Evolutionary conservation across 2,797 vertebrate genomes (phyloP).

Genomic region (Champsocephalus esox): DNA sequence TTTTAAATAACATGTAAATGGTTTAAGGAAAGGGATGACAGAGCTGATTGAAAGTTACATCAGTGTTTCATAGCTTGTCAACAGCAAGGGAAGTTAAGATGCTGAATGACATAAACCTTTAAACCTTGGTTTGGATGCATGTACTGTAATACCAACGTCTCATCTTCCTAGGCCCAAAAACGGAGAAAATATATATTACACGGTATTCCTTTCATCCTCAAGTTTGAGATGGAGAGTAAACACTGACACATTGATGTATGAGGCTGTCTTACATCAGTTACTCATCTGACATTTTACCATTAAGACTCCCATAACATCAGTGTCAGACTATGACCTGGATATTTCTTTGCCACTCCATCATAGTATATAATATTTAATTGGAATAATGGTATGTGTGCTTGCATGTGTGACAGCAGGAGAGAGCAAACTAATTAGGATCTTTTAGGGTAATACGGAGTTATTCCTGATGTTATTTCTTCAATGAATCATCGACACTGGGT

Average conservation of each 20-base stretch:
- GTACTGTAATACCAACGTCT: constrained; percentile 1
- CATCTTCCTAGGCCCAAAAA: constrained; percentile 20
- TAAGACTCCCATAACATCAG: constrained; percentile 28
- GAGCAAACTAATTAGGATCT: constrained; percentile 36
- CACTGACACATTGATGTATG: constrained; percentile 50
- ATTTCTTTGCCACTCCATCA: constrained; percentile 14
- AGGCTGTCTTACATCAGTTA: constrained; percentile 44
- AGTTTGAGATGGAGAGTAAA: constrained; percentile 49
- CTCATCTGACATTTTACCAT: constrained; percentile 45
- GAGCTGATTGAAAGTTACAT: constrained; percentile 26
- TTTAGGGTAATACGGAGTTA: constrained; percentile 25
- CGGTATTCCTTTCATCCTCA: constrained; percentile 10
- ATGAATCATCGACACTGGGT: constrained; percentile 51
- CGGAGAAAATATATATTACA: constrained; percentile 23
- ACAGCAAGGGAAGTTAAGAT: not conserved
- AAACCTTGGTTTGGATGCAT: not conserved
- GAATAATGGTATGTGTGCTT: not conserved
- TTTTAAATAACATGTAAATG: constrained; percentile 46
- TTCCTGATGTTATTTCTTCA: constrained; percentile 49
- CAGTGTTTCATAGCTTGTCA: constrained; percentile 1
- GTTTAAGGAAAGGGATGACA: constrained; percentile 15
- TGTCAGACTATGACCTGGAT: constrained; percentile 15
- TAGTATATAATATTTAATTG: constrained; percentile 17
- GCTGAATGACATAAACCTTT: not conserved
- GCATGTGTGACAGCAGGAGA: constrained; percentile 9